Conservation (phyloP, 2,888 invertebrate species). For the Eupeodes latifasciatus region DNA sequence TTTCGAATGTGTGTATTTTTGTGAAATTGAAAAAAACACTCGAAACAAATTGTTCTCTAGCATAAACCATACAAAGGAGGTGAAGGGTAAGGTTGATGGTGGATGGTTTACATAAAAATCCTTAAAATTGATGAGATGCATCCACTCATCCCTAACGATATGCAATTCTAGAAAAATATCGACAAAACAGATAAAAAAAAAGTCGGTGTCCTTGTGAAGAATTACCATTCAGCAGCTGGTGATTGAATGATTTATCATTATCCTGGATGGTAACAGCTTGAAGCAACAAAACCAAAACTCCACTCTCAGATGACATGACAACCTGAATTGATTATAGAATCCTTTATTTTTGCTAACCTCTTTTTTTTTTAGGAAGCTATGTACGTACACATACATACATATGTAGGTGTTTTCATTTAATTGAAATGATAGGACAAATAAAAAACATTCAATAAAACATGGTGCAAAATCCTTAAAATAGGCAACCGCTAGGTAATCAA, state of each 20-base stretch:
- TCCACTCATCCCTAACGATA: conserved; percentile 56
- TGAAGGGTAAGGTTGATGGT: neutral
- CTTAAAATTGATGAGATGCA: conserved; percentile 63
- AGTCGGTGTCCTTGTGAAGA: conserved; percentile 25
- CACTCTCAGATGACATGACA: conserved; percentile 40
- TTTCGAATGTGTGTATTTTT: neutral
- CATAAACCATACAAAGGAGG: neutral
- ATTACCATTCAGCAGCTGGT: conserved; percentile 61
- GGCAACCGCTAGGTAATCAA: conserved; percentile 22
- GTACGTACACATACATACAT: no score
- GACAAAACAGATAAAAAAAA: conserved; percentile 7
- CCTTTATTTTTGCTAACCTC: neutral
- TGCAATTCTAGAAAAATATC: conserved; percentile 44
- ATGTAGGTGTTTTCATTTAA: neutral
- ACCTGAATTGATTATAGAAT: conserved; percentile 61
- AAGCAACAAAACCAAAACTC: conserved; percentile 52
- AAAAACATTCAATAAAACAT: conserved; percentile 6
- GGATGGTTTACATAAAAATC: neutral
- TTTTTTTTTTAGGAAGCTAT: neutral
- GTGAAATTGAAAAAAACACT: conserved; percentile 37
- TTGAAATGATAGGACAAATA: conserved; percentile 6
- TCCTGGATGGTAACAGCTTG: conserved; percentile 42
- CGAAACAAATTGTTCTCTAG: conserved; percentile 48
- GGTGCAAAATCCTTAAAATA: neutral
- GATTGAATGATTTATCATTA: conserved; percentile 73